Conservation (phyloP, 1,140 invertebrate genomes). For the Macrosteles quadrilineatus region DNA sequence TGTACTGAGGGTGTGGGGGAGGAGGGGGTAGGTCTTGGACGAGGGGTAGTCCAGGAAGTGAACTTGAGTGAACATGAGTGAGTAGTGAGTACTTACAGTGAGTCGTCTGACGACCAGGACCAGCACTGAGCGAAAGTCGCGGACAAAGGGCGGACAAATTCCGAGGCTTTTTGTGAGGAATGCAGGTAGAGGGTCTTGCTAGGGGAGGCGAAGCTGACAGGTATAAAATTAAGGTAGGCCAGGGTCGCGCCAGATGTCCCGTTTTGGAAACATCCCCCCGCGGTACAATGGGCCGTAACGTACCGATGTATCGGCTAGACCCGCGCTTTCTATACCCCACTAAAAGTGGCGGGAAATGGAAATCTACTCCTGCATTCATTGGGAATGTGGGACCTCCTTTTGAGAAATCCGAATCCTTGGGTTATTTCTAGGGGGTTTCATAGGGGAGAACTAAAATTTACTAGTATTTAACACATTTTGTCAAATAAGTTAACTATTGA, state of each 20-base stretch:
- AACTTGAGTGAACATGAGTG: background rate
- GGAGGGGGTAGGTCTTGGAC: background rate
- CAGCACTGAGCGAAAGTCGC: background rate
- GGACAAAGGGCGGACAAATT: conserved; percentile 8
- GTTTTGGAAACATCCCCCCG: conserved; percentile 13
- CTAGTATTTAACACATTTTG: too few relatives aligned
- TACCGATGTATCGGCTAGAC: too few relatives aligned
- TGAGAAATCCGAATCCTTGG: too few relatives aligned
- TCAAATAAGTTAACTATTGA: too few relatives aligned
- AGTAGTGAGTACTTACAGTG: background rate
- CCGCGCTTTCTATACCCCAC: too few relatives aligned
- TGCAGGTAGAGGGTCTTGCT: background rate
- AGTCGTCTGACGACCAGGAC: too few relatives aligned
- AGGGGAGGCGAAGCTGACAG: conserved; percentile 1
- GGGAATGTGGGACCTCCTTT: too few relatives aligned
- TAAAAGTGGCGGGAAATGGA: too few relatives aligned
- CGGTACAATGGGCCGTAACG: too few relatives aligned
- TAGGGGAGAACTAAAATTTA: too few relatives aligned
- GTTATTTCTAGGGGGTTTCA: too few relatives aligned
- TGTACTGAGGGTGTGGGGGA: background rate
- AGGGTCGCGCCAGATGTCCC: background rate
- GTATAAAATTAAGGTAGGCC: conserved; percentile 26
- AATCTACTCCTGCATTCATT: too few relatives aligned
- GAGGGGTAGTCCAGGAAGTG: background rate
- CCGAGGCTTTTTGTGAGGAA: conserved; percentile 10